Evolutionary conservation across 2,797 vertebrate genomes (phyloP).

Genomic region (Etheostoma perlongum): DNA sequence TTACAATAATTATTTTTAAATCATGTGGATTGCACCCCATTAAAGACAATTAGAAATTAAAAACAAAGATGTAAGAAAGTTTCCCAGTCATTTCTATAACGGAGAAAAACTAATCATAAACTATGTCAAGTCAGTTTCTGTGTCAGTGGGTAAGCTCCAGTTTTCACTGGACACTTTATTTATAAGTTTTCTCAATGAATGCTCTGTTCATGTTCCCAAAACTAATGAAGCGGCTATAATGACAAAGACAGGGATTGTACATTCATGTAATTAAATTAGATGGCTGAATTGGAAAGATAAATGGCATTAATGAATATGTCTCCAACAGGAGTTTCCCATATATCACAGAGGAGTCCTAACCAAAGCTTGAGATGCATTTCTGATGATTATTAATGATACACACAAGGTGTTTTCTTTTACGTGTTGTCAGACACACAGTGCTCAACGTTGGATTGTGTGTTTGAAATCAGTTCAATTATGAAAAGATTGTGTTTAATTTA

Average conservation of each 20-base stretch:
- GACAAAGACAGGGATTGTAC: conserved; percentile 64
- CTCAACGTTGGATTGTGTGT: not conserved
- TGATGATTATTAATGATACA: conserved; percentile 44
- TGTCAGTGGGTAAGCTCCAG: conserved; percentile 37
- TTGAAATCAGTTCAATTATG: conserved; percentile 1
- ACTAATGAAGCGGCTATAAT: conserved; percentile 62
- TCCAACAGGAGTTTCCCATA: conserved; percentile 43
- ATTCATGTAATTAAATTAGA: conserved; percentile 69
- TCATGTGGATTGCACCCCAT: conserved; percentile 50
- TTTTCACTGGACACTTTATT: conserved; percentile 45
- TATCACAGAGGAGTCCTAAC: conserved; percentile 41
- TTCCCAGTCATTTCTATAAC: conserved; percentile 24
- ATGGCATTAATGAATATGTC: conserved; percentile 50
- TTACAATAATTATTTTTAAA: conserved; percentile 67
- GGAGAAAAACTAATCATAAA: conserved; percentile 30
- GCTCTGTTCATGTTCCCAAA: conserved; percentile 52
- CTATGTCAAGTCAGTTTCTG: conserved; percentile 40
- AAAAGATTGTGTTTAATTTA: conserved; percentile 47
- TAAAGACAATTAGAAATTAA: conserved; percentile 64
- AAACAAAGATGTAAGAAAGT: conserved; percentile 50
- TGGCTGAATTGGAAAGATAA: conserved; percentile 64
- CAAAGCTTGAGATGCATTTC: conserved; percentile 30
- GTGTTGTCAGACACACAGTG: not conserved
- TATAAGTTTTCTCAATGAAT: conserved; percentile 51
- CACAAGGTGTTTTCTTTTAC: conserved; percentile 49